phyloP scores from a whole-genome alignment of 2,113 vertebrate species.

The Nicator chloris region DNA sequence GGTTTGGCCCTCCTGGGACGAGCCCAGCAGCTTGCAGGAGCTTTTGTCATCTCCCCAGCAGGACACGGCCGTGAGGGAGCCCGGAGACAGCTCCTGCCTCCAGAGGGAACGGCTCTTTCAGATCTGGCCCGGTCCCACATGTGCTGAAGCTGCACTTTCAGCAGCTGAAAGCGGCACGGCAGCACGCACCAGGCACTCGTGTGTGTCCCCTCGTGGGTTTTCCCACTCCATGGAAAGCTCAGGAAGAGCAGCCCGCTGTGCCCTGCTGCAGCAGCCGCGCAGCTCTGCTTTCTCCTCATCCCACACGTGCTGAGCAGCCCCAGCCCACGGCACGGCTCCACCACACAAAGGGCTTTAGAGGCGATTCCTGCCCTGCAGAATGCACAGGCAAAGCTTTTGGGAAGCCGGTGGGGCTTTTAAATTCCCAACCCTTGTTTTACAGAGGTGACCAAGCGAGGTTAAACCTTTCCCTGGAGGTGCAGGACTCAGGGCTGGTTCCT shows the following conservation, averaged over 20 bases:
- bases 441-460: accelerated
- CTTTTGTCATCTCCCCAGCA: not conserved
- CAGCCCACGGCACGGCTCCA: accelerated
- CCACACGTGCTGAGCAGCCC: not conserved
- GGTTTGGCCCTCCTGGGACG: not conserved
- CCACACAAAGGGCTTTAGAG: not conserved
- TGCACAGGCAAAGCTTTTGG: accelerated
- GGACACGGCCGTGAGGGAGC: not conserved
- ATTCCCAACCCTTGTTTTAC: not conserved
- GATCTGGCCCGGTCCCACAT: accelerated
- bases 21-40: not conserved
- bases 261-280: not conserved
- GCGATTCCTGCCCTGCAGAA: not conserved
- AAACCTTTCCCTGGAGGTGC: not conserved
- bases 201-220: too few species aligned
- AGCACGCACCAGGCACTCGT: accelerated
- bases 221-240: not conserved
- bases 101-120: not conserved
- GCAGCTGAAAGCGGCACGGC: accelerated
- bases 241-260: not conserved
- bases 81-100: accelerated
- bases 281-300: not conserved
- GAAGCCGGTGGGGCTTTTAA: not conserved
- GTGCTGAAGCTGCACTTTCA: not conserved
- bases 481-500: not conserved